Evolutionary conservation across 2,888 invertebrate genomes (phyloP), one percentile per base, ranked within the genome.

Genomic region (Unio delphinus): DNA sequence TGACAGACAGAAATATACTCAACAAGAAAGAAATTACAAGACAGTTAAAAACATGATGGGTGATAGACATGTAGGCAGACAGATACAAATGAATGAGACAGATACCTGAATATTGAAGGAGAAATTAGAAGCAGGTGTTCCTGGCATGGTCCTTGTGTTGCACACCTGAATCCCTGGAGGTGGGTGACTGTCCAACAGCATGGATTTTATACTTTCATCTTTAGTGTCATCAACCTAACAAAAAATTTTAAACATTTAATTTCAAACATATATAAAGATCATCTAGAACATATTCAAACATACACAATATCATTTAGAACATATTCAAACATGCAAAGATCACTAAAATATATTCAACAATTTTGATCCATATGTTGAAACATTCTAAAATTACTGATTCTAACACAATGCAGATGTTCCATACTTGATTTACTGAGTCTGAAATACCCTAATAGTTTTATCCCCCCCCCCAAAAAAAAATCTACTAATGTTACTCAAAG

Each of bases 91-190:
- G 4, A 45, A 45, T 11, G 45, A 45, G 15, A 30, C 65, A 56
- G 34, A 7, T 73, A 90, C 90, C 86, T 90, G 90, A 59, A 90
- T 70, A 75, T 89, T 90, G 63, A 83, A 83, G 30, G 81, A 83
- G 67, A 88, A 71, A 66, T 85, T 80, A 26, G 83, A 78, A 5
- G 73, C 62, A 7, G 78, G 56, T 17, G 88, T 68, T 0, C 95
- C 95, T 2, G 95, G 95, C 69, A 95, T 93, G 55, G 91, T 91
- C 89, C 95, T 94, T 0, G 95, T 95, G 85, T 95, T 95, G 61
- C 94, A 95, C 62, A 95, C 93, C 82, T 95, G 93, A 87, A 95
- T 94, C 67, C 94, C 95, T 74, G 93, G 93, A 0, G 95, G 95
- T 4, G 94, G 93, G 70, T 92, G 92, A 6, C 93, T 93, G 85